Conservation (phyloP, 2,888 invertebrate species). For the Yponomeuta sedellus region DNA sequence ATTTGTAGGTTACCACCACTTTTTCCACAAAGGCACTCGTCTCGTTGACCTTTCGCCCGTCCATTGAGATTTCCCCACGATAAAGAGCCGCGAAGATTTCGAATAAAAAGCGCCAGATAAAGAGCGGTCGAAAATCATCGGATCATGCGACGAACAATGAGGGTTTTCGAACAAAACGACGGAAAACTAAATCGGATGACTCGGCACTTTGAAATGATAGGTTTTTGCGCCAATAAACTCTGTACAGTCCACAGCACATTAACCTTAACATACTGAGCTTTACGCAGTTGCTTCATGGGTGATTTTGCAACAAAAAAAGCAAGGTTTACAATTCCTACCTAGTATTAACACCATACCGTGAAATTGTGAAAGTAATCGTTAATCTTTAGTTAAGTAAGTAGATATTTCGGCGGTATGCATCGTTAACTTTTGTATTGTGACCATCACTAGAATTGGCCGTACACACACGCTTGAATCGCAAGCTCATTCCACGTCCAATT, state of each 20-base stretch:
- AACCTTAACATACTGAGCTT: too few relatives aligned
- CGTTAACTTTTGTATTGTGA: too few relatives aligned
- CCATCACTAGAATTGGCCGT: too few relatives aligned
- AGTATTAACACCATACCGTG: too few relatives aligned
- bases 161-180: conserved; percentile 48
- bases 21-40: conserved; percentile 18
- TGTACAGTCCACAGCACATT: too few relatives aligned
- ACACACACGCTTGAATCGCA: conserved; percentile 19
- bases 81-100: neutral
- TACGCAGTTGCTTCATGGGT: too few relatives aligned
- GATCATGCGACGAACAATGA: conserved; percentile 42
- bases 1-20: neutral
- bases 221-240: conserved; percentile 6
- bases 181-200: conserved; percentile 66
- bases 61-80: neutral
- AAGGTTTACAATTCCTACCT: too few relatives aligned
- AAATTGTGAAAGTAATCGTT: too few relatives aligned
- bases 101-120: conserved; percentile 1
- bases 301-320: too few relatives aligned
- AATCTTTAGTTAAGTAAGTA: too few relatives aligned
- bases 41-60: conserved; percentile 42
- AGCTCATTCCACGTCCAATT: conserved; percentile 36
- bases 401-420: too few relatives aligned
- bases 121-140: conserved; percentile 27
- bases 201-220: conserved; percentile 47